These are phyloP conservation scores for Willisornis vidua DNA, from an alignment of 2,113 vertebrate species.

Conservation along the genomic window DNA sequence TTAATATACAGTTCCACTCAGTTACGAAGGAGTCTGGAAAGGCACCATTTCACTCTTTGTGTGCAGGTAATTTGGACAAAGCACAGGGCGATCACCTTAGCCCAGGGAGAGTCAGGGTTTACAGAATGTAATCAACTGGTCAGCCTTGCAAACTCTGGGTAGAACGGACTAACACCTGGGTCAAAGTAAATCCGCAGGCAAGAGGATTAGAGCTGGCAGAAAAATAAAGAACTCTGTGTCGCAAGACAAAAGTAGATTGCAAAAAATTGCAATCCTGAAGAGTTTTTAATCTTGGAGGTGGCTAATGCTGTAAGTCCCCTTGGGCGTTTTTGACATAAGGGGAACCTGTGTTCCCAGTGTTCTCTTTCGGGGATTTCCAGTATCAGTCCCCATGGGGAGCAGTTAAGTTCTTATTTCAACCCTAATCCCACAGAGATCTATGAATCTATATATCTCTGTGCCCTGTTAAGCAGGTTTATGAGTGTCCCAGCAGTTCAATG, in stretches of 20 bases:
- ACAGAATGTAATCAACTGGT: background rate
- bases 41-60: background rate
- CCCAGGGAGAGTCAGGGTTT: background rate
- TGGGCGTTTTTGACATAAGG: background rate
- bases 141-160: background rate
- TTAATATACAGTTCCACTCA: background rate
- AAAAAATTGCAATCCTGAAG: background rate
- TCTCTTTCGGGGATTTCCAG: background rate
- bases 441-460: background rate
- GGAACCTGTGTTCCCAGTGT: background rate
- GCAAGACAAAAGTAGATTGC: background rate
- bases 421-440: background rate
- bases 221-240: background rate
- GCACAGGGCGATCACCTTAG: background rate
- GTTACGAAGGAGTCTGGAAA: background rate
- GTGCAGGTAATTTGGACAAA: background rate
- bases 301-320: background rate
- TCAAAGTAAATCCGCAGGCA: background rate
- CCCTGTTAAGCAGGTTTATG: background rate
- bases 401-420: slow-evolving; percentile 18
- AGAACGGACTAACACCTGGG: background rate
- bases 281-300: background rate
- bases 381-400: background rate
- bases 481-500: background rate
- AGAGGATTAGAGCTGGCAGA: slow-evolving; percentile 20